These are phyloP conservation scores for Perognathus longimembris DNA, from an alignment of 2,113 vertebrate species.

Conservation along the genomic window DNA sequence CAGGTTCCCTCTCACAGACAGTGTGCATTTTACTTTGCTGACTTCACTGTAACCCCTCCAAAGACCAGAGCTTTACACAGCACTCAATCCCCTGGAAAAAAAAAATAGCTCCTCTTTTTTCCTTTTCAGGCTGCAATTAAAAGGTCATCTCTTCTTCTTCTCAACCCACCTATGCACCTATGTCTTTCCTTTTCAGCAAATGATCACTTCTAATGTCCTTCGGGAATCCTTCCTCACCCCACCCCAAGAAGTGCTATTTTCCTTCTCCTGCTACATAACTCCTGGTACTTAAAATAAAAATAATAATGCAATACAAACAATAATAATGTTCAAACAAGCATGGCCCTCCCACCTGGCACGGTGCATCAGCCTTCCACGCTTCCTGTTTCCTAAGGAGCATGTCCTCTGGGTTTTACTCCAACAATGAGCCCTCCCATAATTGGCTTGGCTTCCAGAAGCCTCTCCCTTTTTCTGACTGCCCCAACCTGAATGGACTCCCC, in stretches of 20 bases:
- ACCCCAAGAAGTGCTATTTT: not conserved
- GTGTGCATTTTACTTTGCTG: not conserved
- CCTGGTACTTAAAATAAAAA: fast-evolving
- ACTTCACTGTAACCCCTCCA: not conserved
- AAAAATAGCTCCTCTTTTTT: not conserved
- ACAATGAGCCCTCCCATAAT: not conserved
- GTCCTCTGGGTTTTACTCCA: not conserved
- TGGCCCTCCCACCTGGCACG: not conserved
- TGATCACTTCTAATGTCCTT: constrained; percentile 24
- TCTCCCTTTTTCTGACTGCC: not conserved
- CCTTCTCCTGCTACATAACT: not conserved
- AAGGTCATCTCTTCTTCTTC: not conserved
- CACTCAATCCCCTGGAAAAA: not conserved
- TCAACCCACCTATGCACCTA: not conserved
- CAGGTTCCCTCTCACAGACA: fast-evolving
- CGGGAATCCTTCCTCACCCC: not conserved
- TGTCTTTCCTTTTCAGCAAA: constrained; percentile 14
- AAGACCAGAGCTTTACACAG: not conserved
- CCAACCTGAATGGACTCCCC: not conserved
- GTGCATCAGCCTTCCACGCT: not conserved
- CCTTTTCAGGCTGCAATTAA: too few species aligned
- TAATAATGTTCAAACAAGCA: not conserved
- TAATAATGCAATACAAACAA: not conserved
- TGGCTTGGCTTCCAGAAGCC: not conserved
- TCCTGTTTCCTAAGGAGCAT: not conserved